A percentile compares a stretch with the other conserved stretches of the same genome.
phyloP scores from a whole-genome alignment of 2,888 invertebrate species.

The Latrodectus hesperus region DNA sequence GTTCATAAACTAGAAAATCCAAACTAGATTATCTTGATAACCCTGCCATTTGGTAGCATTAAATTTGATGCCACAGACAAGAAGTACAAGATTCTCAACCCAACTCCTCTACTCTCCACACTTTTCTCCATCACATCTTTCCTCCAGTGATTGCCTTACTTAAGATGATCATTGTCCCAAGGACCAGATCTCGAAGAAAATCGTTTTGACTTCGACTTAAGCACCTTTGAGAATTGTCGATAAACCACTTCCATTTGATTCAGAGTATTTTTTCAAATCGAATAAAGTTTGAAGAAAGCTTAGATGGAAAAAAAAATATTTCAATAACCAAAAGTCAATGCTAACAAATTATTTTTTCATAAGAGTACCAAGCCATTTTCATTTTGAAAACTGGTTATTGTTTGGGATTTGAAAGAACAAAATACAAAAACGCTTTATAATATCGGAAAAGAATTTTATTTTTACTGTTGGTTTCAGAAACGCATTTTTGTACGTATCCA shows the following conservation, averaged over 20 bases:
- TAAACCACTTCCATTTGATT: neutral
- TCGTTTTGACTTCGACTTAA: neutral
- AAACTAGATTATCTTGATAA: constrained; percentile 39
- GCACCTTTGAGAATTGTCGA: neutral
- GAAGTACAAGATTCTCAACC: neutral
- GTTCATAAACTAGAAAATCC: neutral
- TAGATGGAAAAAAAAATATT: no score
- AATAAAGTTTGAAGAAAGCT: no score
- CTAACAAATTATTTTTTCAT: no score
- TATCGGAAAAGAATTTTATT: no score
- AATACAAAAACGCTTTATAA: no score
- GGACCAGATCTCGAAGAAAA: neutral
- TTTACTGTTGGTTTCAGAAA: no score
- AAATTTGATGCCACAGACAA: neutral
- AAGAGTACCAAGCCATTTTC: no score
- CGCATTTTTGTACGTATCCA: no score
- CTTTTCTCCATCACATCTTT: neutral
- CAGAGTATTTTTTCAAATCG: no score
- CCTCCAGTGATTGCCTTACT: neutral
- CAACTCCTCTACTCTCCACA: neutral
- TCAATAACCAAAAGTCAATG: no score
- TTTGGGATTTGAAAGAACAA: no score
- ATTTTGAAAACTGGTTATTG: no score
- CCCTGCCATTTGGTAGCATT: constrained; percentile 37
- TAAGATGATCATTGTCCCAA: neutral